phyloP scores from a whole-genome alignment of 2,113 vertebrate genomes.

The Tetrao urogallus region DNA sequence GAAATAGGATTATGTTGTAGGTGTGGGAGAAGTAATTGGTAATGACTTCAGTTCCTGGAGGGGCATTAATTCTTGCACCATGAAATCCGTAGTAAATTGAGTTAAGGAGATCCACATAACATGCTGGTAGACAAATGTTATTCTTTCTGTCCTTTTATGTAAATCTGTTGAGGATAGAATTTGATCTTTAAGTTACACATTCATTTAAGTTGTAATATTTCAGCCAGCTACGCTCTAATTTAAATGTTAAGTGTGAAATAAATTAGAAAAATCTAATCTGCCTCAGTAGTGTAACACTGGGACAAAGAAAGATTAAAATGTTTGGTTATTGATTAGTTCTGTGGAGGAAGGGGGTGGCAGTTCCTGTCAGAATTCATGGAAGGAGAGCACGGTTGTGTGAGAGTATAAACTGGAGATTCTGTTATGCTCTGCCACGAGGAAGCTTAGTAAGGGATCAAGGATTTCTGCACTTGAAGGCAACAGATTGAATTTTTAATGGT shows the following conservation, averaged over 20 bases:
- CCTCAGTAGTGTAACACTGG: neutral
- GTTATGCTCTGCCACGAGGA: neutral
- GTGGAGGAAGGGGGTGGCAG: neutral
- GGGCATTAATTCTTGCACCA: constrained; percentile 29
- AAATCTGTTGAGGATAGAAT: constrained; percentile 52
- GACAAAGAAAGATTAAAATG: constrained; percentile 23
- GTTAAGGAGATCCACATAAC: constrained; percentile 25
- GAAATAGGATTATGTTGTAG: neutral
- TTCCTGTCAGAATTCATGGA: neutral
- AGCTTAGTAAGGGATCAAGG: neutral
- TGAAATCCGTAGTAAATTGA: constrained; percentile 39
- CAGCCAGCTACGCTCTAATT: neutral
- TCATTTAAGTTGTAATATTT: constrained; percentile 48
- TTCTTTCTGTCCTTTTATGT: constrained; percentile 42
- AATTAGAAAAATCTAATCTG: constrained; percentile 45
- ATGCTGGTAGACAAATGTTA: constrained; percentile 54
- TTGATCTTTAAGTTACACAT: constrained; percentile 44
- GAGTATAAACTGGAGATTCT: neutral
- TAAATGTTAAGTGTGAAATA: constrained; percentile 46
- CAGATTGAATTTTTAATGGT: neutral
- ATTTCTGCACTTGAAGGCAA: neutral
- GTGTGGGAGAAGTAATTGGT: constrained; percentile 27
- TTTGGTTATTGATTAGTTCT: neutral
- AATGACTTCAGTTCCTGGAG: constrained; percentile 19
- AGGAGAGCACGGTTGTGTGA: neutral